Evolutionary conservation across 37 sponge, comb jelly and placozoan species (phyloP).

Genomic region (Amphimedon queenslandica): DNA sequence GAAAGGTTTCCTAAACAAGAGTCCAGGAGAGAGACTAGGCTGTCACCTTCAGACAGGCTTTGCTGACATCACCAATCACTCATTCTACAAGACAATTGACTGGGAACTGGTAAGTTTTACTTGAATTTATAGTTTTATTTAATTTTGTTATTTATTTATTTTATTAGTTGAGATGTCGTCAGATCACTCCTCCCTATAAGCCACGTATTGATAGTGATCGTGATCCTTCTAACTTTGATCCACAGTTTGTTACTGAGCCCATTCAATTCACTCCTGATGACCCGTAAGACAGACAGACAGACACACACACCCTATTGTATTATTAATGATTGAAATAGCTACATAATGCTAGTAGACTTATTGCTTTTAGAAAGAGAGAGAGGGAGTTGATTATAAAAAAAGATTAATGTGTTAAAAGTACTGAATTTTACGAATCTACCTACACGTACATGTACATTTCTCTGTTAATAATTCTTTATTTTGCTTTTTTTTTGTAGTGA

Average conservation of each 20-base stretch:
- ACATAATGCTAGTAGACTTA: no score
- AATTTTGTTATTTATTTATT: not conserved
- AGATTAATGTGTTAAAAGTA: not conserved
- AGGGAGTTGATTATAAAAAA: no score
- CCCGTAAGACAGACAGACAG: no score
- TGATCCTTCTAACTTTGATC: conserved; percentile 94
- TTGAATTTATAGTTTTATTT: no score
- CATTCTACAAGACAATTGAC: conserved; percentile 90
- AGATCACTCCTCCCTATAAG: conserved; percentile 92
- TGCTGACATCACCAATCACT: conserved; percentile 72
- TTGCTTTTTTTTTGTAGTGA: conserved; percentile 37
- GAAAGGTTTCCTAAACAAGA: conserved; percentile 33
- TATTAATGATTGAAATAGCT: no score
- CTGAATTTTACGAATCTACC: not conserved
- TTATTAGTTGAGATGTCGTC: conserved; percentile 61
- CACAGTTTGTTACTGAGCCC: conserved; percentile 84
- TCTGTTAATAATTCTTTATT: no score
- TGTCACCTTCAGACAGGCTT: conserved; percentile 91
- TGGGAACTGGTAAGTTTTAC: conserved; percentile 83
- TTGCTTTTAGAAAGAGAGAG: no score
- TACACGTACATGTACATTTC: no score
- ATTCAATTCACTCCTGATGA: conserved; percentile 94
- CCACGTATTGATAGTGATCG: conserved; percentile 75
- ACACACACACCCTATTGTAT: no score
- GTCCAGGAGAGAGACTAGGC: conserved; percentile 82